These are phyloP conservation scores for Etheostoma spectabile DNA, from an alignment of 2,113 vertebrate species.

Conservation along the genomic window DNA sequence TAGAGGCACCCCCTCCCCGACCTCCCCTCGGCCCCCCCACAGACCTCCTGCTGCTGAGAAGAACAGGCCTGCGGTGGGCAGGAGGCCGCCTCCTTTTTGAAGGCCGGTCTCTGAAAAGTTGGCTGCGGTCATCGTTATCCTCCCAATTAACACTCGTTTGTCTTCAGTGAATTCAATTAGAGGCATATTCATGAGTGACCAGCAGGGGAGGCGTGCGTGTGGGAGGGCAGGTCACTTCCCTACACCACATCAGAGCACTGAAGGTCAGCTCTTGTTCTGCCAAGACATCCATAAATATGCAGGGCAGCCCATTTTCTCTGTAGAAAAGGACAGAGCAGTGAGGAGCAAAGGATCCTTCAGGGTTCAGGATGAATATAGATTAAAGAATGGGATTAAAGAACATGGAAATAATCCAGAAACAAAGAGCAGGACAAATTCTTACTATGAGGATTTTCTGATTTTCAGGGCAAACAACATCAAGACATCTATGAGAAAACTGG, in stretches of 20 bases:
- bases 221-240: conserved; percentile 60
- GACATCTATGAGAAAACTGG: no score
- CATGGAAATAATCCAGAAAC: not conserved
- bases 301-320: conserved; percentile 19
- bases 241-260: conserved; percentile 53
- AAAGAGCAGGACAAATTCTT: no score
- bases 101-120: conserved; percentile 65
- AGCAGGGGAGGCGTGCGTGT: conserved; percentile 56
- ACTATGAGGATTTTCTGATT: no score
- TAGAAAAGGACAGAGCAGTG: conserved; percentile 10
- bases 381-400: conserved; percentile 1
- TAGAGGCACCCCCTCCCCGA: conserved; percentile 19
- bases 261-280: conserved; percentile 49
- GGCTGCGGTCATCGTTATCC: conserved; percentile 74
- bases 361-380: conserved; percentile 26
- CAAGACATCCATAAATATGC: conserved; percentile 39
- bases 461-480: no score
- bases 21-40: conserved; percentile 30
- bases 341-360: conserved; percentile 23
- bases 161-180: conserved; percentile 84
- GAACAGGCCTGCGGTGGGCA: conserved; percentile 64
- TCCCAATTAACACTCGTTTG: conserved; percentile 84
- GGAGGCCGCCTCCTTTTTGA: conserved; percentile 54
- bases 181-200: conserved; percentile 74
- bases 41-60: conserved; percentile 65